Conservation (phyloP, 2,888 invertebrate species). For the Lepidochrysops patricia region DNA sequence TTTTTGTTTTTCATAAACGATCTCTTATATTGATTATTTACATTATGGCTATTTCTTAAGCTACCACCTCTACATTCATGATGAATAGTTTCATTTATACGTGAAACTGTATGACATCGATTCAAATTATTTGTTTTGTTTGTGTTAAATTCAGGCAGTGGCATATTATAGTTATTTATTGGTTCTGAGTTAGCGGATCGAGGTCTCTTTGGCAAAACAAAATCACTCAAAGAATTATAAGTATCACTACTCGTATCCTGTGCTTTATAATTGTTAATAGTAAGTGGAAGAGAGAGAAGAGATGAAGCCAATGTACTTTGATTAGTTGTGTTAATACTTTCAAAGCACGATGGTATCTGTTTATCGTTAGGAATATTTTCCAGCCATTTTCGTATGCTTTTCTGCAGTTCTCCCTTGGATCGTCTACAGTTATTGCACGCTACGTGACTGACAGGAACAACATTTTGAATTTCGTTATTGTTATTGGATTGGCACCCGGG, state of each 20-base stretch:
- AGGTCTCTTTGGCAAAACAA: conserved; percentile 37
- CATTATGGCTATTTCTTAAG: conserved; percentile 34
- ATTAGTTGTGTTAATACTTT: conserved; percentile 35
- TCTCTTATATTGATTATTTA: conserved; percentile 35
- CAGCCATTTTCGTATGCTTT: conserved; percentile 83
- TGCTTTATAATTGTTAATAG: conserved; percentile 40
- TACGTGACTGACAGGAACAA: conserved; percentile 56
- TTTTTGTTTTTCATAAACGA: conserved; percentile 46
- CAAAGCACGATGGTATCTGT: conserved; percentile 40
- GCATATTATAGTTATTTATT: conserved; percentile 54
- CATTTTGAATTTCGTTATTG: conserved; percentile 43
- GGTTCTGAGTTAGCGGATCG: conserved; percentile 66
- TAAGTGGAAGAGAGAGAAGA: conserved; percentile 47
- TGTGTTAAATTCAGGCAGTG: conserved; percentile 52
- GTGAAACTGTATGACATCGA: conserved; percentile 45
- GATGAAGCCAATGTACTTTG: conserved; percentile 43
- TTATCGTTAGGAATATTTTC: conserved; percentile 78
- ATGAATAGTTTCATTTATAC: conserved; percentile 45
- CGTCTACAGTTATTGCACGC: conserved; percentile 71
- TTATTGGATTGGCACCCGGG: conserved; percentile 75
- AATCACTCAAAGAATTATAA: conserved; percentile 39
- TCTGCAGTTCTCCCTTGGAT: conserved; percentile 80
- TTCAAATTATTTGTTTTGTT: conserved; percentile 35
- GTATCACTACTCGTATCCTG: conserved; percentile 57
- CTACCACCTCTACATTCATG: conserved; percentile 39